Conservation (phyloP, 2,113 vertebrate genomes). For the Synodontis membranacea region DNA sequence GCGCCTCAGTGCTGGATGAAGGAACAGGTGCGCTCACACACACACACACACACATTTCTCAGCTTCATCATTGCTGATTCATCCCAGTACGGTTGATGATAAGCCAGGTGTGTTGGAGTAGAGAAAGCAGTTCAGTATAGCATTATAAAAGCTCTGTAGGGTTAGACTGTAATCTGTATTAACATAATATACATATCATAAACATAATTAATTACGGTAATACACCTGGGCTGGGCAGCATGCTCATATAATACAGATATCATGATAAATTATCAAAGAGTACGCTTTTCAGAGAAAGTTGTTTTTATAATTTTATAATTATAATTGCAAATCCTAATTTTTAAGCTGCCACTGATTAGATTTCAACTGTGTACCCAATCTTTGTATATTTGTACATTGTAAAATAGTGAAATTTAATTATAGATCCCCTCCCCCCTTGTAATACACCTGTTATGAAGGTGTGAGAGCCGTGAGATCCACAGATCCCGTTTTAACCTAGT, state of each 20-base stretch:
- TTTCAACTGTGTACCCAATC: not conserved
- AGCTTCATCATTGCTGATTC: not conserved
- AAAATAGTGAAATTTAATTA: not conserved
- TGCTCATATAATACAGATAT: not conserved
- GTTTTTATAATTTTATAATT: not conserved
- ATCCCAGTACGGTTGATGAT: not conserved
- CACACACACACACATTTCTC: not conserved
- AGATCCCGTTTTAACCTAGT: not conserved
- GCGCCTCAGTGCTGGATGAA: slow-evolving; percentile 80
- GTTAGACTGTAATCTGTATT: not conserved
- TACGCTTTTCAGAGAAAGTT: not conserved
- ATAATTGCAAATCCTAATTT: not conserved
- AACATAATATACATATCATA: too few species aligned
- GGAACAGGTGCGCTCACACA: slow-evolving; percentile 67
- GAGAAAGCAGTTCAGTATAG: not conserved
- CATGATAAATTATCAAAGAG: not conserved
- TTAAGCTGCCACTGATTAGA: not conserved
- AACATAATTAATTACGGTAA: not conserved
- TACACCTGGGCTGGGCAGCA: not conserved
- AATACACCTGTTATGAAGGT: not conserved
- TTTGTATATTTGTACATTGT: not conserved
- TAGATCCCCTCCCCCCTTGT: not conserved
- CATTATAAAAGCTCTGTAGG: not conserved
- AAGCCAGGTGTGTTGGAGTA: not conserved
- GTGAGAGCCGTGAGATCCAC: not conserved